These are phyloP conservation scores for Regulus satrapa DNA, from an alignment of 2,113 vertebrate species.

Conservation along the genomic window DNA sequence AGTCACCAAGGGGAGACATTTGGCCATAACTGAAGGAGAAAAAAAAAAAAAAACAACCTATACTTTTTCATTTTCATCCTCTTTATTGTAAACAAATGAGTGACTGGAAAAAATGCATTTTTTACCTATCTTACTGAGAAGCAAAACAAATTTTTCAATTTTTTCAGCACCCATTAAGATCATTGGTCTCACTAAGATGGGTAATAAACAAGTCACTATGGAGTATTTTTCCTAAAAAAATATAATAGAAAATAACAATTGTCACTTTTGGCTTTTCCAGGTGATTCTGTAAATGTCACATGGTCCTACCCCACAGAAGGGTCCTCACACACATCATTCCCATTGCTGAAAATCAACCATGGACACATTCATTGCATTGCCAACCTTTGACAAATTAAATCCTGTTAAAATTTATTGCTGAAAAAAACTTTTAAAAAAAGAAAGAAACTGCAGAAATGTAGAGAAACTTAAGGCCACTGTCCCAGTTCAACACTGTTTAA, in stretches of 20 bases:
- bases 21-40: not conserved
- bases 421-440: not conserved
- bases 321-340: not conserved
- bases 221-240: not conserved
- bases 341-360: not conserved
- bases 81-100: not conserved
- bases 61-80: not conserved
- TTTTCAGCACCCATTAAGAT: not conserved
- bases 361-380: not conserved
- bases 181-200: not conserved
- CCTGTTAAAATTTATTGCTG: not conserved
- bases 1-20: not conserved
- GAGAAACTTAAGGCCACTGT: not conserved
- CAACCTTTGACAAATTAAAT: not conserved
- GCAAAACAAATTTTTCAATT: not conserved
- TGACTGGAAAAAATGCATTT: not conserved
- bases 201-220: not conserved
- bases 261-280: not conserved
- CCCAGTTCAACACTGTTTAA: not conserved
- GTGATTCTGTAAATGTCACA: not conserved
- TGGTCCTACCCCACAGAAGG: rapidly evolving
- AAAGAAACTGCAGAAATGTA: not conserved
- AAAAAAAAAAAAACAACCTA: rapidly evolving
- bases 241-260: not conserved
- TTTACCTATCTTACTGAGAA: not conserved